Conservation (phyloP, 2,888 invertebrate species). For the Eremobia ochroleuca region DNA sequence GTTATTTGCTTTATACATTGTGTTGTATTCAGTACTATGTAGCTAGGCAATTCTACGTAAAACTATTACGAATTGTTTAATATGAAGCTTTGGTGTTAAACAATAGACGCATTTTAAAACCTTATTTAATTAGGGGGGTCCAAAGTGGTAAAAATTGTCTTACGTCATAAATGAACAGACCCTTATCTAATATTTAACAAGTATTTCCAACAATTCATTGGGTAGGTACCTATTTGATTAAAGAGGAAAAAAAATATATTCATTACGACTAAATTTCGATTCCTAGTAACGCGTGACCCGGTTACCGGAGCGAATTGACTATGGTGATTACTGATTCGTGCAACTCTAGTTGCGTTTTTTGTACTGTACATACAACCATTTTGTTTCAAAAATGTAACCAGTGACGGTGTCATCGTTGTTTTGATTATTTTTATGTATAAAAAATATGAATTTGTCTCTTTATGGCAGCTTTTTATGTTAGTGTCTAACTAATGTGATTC, state of each 20-base stretch:
- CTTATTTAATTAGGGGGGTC: neutral
- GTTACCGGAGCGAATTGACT: constrained; percentile 62
- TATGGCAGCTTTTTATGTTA: neutral
- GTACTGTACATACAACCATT: neutral
- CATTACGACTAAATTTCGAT: constrained; percentile 36
- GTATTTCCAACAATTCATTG: neutral
- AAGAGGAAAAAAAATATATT: neutral
- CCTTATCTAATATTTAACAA: neutral
- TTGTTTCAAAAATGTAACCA: neutral
- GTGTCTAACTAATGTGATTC: neutral
- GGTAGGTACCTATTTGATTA: neutral
- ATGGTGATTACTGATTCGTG: constrained; percentile 55
- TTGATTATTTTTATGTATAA: no score
- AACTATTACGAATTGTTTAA: constrained; percentile 31
- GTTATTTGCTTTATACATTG: constrained; percentile 78
- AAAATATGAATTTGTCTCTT: neutral
- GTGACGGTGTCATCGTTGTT: neutral
- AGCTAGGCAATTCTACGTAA: constrained; percentile 68
- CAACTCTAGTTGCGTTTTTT: constrained; percentile 45
- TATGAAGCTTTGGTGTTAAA: constrained; percentile 1
- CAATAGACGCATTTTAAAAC: neutral
- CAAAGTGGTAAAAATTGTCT: no score
- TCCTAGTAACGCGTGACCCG: constrained; percentile 65
- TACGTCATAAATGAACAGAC: no score
- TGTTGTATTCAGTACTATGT: constrained; percentile 65